phyloP scores from a whole-genome alignment of 2,113 vertebrate genomes.

The Aegithalos caudatus region DNA sequence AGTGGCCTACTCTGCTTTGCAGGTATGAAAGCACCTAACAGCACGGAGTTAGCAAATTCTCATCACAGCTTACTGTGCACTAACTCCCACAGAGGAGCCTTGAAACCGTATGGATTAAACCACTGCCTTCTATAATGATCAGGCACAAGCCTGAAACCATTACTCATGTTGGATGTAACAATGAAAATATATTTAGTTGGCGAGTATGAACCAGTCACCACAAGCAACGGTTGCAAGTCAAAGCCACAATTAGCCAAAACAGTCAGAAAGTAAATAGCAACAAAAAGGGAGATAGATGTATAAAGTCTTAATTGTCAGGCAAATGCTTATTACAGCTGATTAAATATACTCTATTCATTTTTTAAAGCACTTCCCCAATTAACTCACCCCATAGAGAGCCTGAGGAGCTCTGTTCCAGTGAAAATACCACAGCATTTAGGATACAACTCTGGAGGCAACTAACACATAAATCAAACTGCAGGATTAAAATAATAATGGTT shows the following conservation, averaged over 20 bases:
- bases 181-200: neutral
- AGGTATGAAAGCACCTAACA: neutral
- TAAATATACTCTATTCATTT: neutral
- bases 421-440: constrained; percentile 48
- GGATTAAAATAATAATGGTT: constrained; percentile 49
- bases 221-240: constrained; percentile 14
- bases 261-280: constrained; percentile 25
- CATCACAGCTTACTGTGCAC: neutral
- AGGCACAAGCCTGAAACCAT: neutral
- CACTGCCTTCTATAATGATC: neutral
- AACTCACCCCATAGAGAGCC: constrained; percentile 48
- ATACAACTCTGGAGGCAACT: constrained; percentile 26
- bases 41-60: neutral
- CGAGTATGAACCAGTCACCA: neutral
- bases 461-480: constrained; percentile 30
- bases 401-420: constrained; percentile 34
- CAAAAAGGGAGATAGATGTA: neutral
- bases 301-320: neutral
- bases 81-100: neutral
- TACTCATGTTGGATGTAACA: neutral
- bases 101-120: neutral
- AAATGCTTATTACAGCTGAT: constrained; percentile 11
- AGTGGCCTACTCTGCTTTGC: neutral
- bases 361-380: constrained; percentile 34
- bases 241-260: constrained; percentile 23